Evolutionary conservation across 1,140 invertebrate genomes (phyloP).

Genomic region (Nymphalis io): DNA sequence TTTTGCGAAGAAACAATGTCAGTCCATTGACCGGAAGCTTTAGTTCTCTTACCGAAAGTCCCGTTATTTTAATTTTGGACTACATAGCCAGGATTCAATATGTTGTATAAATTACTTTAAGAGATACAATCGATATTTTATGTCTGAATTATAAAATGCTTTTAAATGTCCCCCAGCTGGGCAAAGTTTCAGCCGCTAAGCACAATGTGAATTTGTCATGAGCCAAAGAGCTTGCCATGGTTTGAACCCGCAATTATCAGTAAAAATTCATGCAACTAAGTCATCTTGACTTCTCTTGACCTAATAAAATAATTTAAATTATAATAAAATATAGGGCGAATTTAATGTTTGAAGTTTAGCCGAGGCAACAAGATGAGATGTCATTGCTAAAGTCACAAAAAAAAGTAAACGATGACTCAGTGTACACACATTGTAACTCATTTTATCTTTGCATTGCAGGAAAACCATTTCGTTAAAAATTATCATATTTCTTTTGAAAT

Average conservation of each 20-base stretch:
- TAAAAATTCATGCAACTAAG: no score
- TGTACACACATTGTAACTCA: constrained; percentile 27
- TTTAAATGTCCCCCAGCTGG: no score
- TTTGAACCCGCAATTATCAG: no score
- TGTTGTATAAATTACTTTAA: neutral
- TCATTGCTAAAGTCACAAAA: constrained; percentile 16
- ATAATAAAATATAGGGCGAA: neutral
- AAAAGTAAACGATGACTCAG: constrained; percentile 35
- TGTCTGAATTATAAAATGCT: no score
- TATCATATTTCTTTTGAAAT: constrained; percentile 20
- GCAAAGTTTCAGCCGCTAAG: no score
- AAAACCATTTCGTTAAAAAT: constrained; percentile 22
- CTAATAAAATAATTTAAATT: neutral
- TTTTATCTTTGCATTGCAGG: constrained; percentile 29
- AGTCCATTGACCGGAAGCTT: neutral
- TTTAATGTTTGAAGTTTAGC: constrained; percentile 20
- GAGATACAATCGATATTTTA: neutral
- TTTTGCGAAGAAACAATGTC: neutral
- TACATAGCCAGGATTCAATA: neutral
- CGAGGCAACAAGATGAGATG: constrained; percentile 14
- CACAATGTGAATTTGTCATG: no score
- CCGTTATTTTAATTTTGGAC: constrained; percentile 2
- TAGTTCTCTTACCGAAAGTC: neutral
- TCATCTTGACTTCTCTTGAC: no score
- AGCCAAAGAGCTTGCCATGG: no score